Evolutionary conservation across 1,140 invertebrate genomes (phyloP), one percentile per base, ranked within the genome.

Genomic region (Caenorhabditis latens): DNA sequence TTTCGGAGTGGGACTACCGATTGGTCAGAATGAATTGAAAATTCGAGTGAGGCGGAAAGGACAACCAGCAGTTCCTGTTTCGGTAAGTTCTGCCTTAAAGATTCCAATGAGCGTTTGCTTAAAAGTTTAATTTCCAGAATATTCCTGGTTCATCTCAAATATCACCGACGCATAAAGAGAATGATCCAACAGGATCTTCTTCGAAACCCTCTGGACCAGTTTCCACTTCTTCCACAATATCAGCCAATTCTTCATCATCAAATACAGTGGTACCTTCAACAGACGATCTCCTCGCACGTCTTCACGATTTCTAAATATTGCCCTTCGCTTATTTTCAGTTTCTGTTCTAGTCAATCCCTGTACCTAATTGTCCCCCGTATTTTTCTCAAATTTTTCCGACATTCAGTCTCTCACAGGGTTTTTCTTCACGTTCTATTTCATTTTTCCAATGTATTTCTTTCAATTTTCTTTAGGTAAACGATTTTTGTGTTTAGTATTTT

Each of bases 91-190:
- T 75, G 43, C 53, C 14, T 32, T 32, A 2, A 32, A 32, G 2
- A 1, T 32, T 32, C 2, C 32, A 32, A 32, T 55, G 32, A 50
- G 13, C 11, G 9, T 24, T 53, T 42, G 7, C 8, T 14, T 40
- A 57, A 43, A 21, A 16, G 32, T 32, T 53, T 1, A 14, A 48
- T 40, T 71, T 85, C 57, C 58, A 71, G 58, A 55, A 55, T 67
- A 43, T 67, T 11, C 19, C 5, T 67, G 46, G 65, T 57, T 11
- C 63, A 11, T 53, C 46, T 2, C 46, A 67, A 85, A 42, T 75
- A 9, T 85, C 84, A 21, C 84, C 84, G 32, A 85, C 84, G 8
- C 63, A 85, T n/a, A 85, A 85, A 58, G 84, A 85, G 46, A 85
- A 85, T 40, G 43, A 79, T 53, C 71, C 71, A 13, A 79, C 19